Evolutionary conservation across 2,113 vertebrate species (phyloP), one percentile per base, ranked within the genome.

Genomic region (Nibea albiflora): DNA sequence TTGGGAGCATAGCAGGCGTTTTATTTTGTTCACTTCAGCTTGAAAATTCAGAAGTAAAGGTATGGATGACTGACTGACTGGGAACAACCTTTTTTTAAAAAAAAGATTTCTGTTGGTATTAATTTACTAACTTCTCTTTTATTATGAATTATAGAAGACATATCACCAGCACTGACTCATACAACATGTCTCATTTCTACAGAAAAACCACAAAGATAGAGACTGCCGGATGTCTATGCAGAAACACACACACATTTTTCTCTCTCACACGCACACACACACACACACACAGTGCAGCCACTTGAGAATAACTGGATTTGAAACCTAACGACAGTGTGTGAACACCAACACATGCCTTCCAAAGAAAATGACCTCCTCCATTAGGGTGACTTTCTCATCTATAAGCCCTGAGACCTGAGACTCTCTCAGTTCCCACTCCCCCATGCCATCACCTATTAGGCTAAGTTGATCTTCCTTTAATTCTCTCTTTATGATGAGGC

Each of bases 1-100:
- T 69, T 7, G 19, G 39, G 4, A 16, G 26, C 78, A 92, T 35
- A 24, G 54, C 91, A 90, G 56, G 7, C 20, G 24, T 57, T 76
- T 62, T 60, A 42, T 53, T 42, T 58, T 60, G 31, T 53, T 47
- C 31, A 17, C 1, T 54, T 0, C 4, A 44, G 7, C 42, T 24
- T 50, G 3, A 44, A 63, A 16, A 8, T 16, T 53, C 12, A 26
- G 4, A 31, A 5, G 28, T 31, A 1, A 22, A 60, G 46, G 19
- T 24, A 12, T 19, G 16, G 28, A 62, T 49, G 4, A 35, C 31
- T 28, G 22, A 78, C 19, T 71, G 39, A 39, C 39, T 24, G 4
- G 15, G 50, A 39, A 39, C 53, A 9, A 12, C 1, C 9, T 28
- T 64, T 65, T n/a, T 11, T 12, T 12, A 11, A 4, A 12, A 11